Evolutionary conservation across 2,113 vertebrate genomes (phyloP).

Genomic region (Orcinus orca): DNA sequence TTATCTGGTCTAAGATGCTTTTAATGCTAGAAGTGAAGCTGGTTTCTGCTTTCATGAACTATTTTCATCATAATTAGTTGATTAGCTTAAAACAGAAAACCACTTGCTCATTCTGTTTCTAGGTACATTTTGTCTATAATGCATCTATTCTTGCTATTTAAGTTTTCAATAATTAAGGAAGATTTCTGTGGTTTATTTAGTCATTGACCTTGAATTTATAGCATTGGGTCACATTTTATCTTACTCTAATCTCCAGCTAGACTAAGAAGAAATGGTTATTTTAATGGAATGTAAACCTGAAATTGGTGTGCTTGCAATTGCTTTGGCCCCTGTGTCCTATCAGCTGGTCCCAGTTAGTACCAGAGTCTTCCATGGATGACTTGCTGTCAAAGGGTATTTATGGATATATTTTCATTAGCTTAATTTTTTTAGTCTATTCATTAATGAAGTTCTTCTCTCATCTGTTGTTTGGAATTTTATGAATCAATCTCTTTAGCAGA

Average conservation of each 20-base stretch:
- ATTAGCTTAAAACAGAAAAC: conserved; percentile 46
- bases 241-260: conserved; percentile 45
- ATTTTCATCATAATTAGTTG: background rate
- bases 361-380: conserved; percentile 51
- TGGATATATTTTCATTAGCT: conserved; percentile 40
- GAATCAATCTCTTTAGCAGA: conserved; percentile 50
- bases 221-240: conserved; percentile 53
- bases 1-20: conserved; percentile 69
- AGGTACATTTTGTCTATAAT: conserved; percentile 51
- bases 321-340: background rate
- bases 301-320: conserved; percentile 17
- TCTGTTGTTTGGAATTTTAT: conserved; percentile 66
- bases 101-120: background rate
- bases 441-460: background rate
- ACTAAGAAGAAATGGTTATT: conserved; percentile 47
- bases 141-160: conserved; percentile 33
- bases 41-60: conserved; percentile 53
- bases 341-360: background rate
- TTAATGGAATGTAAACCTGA: conserved; percentile 46
- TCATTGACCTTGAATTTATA: conserved; percentile 59
- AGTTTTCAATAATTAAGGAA: conserved; percentile 29
- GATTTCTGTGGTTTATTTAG: conserved; percentile 45
- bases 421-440: conserved; percentile 30
- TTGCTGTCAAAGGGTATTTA: conserved; percentile 53
- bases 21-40: conserved; percentile 58